Percentiles rank a stretch among this genome's conserved stretches.
These are phyloP conservation scores for Luidia sarsii DNA, from an alignment of 53 echinoderm and acorn worm genomes.

Conservation along the genomic window DNA sequence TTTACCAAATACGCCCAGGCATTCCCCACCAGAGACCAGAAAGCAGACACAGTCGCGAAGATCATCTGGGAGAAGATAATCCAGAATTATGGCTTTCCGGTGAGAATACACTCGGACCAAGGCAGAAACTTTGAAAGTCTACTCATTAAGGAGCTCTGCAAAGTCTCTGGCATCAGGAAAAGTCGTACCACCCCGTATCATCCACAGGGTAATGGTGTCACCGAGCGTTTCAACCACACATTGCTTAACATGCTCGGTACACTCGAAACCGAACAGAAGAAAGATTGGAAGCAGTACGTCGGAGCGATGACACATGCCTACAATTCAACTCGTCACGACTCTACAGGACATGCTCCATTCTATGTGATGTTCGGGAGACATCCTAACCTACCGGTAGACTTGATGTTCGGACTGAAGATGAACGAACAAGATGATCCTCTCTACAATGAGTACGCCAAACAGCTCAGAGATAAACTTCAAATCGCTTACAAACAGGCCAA, in stretches of 20 bases:
- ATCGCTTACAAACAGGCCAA: constrained; percentile 23
- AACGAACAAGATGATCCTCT: background rate
- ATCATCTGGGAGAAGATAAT: background rate
- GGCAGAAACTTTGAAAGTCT: background rate
- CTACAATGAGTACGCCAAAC: constrained; percentile 13
- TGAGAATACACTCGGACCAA: background rate
- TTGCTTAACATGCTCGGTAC: background rate
- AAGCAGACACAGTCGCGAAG: background rate
- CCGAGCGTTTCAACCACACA: constrained; percentile 1
- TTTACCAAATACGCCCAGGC: background rate
- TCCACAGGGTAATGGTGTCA: background rate
- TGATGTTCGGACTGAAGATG: constrained; percentile 19
- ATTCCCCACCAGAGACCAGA: background rate
- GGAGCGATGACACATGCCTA: constrained; percentile 6
- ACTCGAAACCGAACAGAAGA: background rate
- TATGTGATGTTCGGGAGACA: constrained; percentile 38
- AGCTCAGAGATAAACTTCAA: constrained; percentile 1
- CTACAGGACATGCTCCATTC: constrained; percentile 24
- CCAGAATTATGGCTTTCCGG: background rate
- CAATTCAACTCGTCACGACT: constrained; percentile 8
- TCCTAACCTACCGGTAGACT: constrained; percentile 40
- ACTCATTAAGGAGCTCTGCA: background rate
- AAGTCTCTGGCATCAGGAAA: background rate
- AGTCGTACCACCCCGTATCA: background rate
- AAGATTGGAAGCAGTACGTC: constrained; percentile 14